phyloP scores from a whole-genome alignment of 2,797 vertebrate species.

The Australoheros facetus region DNA sequence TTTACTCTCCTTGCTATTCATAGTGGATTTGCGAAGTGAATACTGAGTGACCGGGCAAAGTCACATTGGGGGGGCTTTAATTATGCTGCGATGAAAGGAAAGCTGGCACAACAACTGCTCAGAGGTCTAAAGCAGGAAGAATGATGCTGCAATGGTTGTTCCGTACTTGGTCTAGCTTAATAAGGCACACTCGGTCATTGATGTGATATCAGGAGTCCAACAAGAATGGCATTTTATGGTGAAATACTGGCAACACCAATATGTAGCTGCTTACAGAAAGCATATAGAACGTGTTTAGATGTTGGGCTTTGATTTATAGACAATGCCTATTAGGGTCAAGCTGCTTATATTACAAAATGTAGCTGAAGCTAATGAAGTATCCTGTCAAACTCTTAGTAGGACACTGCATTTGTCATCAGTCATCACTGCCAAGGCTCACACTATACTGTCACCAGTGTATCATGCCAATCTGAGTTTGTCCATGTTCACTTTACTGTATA shows the following conservation, averaged over 20 bases:
- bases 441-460: background rate
- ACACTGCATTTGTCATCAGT: background rate
- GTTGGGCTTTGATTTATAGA: background rate
- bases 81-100: conserved; percentile 57
- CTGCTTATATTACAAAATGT: background rate
- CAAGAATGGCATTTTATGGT: background rate
- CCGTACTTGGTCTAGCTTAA: background rate
- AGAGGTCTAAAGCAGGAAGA: conserved; percentile 13
- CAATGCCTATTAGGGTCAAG: background rate
- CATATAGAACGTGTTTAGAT: background rate
- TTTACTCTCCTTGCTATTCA: conserved; percentile 20
- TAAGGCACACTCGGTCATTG: background rate
- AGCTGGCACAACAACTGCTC: conserved; percentile 32
- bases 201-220: background rate
- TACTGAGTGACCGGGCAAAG: conserved; percentile 40
- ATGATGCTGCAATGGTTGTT: background rate
- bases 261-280: background rate
- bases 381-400: background rate
- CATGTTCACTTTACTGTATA: background rate
- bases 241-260: background rate
- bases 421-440: background rate
- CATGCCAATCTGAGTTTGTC: background rate
- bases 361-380: background rate
- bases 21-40: conserved; percentile 31
- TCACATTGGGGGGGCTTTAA: conserved; percentile 53